Evolutionary conservation across 2,113 vertebrate genomes (phyloP).

Genomic region (Lutjanus erythropterus): DNA sequence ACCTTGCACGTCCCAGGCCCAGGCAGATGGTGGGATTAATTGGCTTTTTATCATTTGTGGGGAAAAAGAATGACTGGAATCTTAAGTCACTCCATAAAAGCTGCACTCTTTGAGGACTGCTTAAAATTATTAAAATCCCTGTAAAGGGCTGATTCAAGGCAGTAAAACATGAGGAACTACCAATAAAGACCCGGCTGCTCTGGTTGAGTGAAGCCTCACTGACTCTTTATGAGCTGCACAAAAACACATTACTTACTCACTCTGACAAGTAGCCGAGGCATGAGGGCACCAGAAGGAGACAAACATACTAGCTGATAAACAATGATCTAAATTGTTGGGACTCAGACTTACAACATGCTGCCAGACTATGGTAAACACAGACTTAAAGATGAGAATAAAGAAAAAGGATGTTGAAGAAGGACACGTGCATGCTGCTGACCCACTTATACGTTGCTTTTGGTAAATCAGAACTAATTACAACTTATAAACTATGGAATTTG

Average conservation of each 20-base stretch:
- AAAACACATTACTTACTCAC: constrained; percentile 60
- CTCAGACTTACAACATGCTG: constrained; percentile 5
- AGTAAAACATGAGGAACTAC: constrained; percentile 78
- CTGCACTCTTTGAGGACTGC: constrained; percentile 66
- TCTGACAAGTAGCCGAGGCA: constrained; percentile 56
- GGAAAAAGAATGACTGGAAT: constrained; percentile 83
- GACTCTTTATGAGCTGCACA: constrained; percentile 64
- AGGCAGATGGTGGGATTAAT: constrained; percentile 78
- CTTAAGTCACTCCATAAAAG: constrained; percentile 80
- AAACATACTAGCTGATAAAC: constrained; percentile 36
- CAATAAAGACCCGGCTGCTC: constrained; percentile 65
- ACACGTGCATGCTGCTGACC: neutral
- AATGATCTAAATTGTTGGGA: constrained; percentile 4
- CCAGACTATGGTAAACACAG: constrained; percentile 6
- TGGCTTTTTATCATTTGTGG: constrained; percentile 65
- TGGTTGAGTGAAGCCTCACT: constrained; percentile 63
- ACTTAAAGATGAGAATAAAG: constrained; percentile 4
- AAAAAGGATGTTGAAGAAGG: neutral
- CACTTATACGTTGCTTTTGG: constrained; percentile 38
- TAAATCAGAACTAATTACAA: constrained; percentile 48
- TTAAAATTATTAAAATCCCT: constrained; percentile 69
- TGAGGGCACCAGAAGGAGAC: constrained; percentile 40
- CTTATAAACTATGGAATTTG: constrained; percentile 17
- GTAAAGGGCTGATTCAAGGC: constrained; percentile 61
- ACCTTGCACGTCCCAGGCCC: constrained; percentile 24